These are phyloP conservation scores for Nymphalis io DNA, from an alignment of 1,140 invertebrate genomes.

Conservation along the genomic window DNA sequence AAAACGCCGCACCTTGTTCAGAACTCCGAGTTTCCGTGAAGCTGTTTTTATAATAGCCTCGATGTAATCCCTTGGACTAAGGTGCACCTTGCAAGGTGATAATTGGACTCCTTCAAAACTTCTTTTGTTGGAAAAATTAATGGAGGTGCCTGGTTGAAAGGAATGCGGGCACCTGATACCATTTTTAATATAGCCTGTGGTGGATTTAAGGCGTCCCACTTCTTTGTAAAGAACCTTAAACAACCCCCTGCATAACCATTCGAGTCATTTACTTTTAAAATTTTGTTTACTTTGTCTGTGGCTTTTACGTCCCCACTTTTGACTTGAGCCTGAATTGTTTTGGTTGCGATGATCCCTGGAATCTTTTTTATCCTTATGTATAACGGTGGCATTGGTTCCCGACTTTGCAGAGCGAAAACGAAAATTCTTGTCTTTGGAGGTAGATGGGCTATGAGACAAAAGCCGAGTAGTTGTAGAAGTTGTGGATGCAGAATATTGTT, in stretches of 20 bases:
- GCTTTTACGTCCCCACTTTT: conserved; percentile 17
- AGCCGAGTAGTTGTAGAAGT: background rate
- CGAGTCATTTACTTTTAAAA: background rate
- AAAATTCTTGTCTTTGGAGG: conserved; percentile 5
- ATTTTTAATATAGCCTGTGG: conserved; percentile 21
- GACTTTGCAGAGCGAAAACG: background rate
- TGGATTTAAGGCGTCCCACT: conserved; percentile 36
- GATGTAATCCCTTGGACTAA: too few species aligned
- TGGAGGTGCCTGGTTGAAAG: conserved; percentile 42
- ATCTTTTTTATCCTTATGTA: background rate
- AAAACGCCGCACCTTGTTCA: too few species aligned
- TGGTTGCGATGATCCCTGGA: background rate
- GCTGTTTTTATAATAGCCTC: too few species aligned
- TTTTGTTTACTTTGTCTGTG: background rate
- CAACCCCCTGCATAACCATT: conserved; percentile 34
- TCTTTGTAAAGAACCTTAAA: conserved; percentile 33
- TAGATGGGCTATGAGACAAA: conserved; percentile 21
- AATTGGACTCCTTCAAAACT: conserved; percentile 32
- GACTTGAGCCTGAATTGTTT: background rate
- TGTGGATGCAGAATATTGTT: too few species aligned
- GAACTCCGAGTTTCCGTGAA: too few species aligned
- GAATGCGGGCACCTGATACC: conserved; percentile 35
- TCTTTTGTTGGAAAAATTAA: conserved; percentile 37
- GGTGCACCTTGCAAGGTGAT: too few species aligned
- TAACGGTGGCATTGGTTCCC: background rate